Conservation (phyloP, 2,888 invertebrate species). For the Hirtodrosophila histrioides region DNA sequence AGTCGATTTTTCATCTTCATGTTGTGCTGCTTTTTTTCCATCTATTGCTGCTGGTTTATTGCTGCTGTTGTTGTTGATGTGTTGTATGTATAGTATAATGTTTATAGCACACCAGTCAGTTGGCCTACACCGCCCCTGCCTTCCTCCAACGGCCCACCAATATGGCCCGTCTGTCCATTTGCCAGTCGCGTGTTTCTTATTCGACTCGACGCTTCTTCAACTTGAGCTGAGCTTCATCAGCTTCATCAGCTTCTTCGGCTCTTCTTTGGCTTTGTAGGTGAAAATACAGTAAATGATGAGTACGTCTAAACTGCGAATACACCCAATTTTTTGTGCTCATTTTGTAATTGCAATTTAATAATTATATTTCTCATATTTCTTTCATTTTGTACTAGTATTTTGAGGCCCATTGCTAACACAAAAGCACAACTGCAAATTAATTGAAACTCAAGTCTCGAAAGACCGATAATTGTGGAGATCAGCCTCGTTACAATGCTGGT, state of each 20-base stretch:
- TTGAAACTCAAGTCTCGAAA: constrained; percentile 31
- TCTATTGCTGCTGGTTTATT: constrained; percentile 11
- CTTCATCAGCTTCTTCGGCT: background rate
- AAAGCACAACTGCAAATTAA: constrained; percentile 10
- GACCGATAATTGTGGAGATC: constrained; percentile 36
- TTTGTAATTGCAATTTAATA: constrained; percentile 62
- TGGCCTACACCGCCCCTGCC: background rate
- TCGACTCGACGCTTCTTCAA: constrained; percentile 15
- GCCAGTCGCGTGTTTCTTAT: constrained; percentile 39
- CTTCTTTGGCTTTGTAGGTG: constrained; percentile 63
- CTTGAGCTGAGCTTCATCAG: no score
- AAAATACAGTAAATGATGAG: constrained; percentile 66
- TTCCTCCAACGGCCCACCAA: no score
- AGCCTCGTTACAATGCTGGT: constrained; percentile 36
- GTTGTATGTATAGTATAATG: constrained; percentile 16
- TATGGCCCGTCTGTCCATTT: background rate
- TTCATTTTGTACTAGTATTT: constrained; percentile 15
- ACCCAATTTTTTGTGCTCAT: constrained; percentile 48
- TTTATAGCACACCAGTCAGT: constrained; percentile 32
- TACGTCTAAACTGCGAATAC: constrained; percentile 18
- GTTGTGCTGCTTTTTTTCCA: constrained; percentile 12
- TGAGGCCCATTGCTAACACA: constrained; percentile 11
- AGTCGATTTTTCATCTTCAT: constrained; percentile 63
- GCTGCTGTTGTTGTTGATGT: constrained; percentile 7
- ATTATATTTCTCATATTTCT: constrained; percentile 45